A percentile compares a stretch with the other conserved stretches of the same genome.
These are phyloP conservation scores for Trichoplusia ni DNA, from an alignment of 1,140 invertebrate genomes.

Conservation along the genomic window DNA sequence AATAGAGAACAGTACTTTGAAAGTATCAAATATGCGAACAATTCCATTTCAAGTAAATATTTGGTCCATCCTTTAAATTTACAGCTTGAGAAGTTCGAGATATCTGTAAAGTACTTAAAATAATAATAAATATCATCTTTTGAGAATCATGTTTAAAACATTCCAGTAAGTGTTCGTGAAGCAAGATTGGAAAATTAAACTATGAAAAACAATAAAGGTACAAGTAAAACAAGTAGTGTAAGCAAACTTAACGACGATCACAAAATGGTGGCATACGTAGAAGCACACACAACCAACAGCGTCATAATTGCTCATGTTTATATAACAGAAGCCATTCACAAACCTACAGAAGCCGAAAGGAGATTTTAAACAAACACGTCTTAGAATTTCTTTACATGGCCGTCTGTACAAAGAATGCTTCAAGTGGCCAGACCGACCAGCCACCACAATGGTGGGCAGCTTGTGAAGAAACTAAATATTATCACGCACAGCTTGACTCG, in stretches of 20 bases:
- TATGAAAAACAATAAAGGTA: conserved; percentile 17
- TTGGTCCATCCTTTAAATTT: no score
- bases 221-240: conserved; percentile 10
- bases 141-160: not conserved
- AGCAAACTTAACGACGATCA: conserved; percentile 24
- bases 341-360: conserved; percentile 69
- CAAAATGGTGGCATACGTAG: conserved; percentile 30
- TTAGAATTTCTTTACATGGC: conserved; percentile 65
- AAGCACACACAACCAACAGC: conserved; percentile 42
- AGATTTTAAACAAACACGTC: conserved; percentile 71
- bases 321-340: conserved; percentile 72
- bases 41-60: no score
- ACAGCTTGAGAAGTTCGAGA: no score
- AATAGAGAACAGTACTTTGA: no score
- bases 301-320: conserved; percentile 67
- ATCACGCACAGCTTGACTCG: conserved; percentile 67
- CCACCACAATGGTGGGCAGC: conserved; percentile 62
- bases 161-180: not conserved
- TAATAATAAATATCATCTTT: no score
- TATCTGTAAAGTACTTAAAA: no score
- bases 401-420: conserved; percentile 68
- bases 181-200: not conserved
- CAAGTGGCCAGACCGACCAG: conserved; percentile 67
- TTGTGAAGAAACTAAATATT: conserved; percentile 74
- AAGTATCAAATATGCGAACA: no score